Conservation (phyloP, 92 coral and sea anemone species). For the Epizoanthus rinbou region DNA sequence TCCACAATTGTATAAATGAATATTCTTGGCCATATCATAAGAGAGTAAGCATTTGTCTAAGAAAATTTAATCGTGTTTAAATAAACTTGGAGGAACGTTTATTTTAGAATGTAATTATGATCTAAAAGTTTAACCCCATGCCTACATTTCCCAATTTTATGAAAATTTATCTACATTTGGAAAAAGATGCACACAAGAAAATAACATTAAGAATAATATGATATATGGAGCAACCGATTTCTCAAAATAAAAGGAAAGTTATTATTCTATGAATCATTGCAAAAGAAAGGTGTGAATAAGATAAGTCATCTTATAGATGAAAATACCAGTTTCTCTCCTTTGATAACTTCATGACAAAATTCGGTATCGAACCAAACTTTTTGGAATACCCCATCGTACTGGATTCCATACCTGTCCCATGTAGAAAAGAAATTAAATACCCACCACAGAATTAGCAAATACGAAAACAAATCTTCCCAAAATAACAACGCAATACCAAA, state of each 20-base stretch:
- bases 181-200: slow-evolving; percentile 16
- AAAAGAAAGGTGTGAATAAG: background rate
- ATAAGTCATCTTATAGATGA: background rate
- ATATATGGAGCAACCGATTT: slow-evolving; percentile 22
- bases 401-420: slow-evolving; percentile 1
- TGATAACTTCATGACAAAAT: slow-evolving; percentile 4
- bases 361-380: slow-evolving; percentile 10
- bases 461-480: too few species aligned
- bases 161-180: slow-evolving; percentile 27
- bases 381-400: slow-evolving; percentile 12
- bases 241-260: slow-evolving; percentile 6
- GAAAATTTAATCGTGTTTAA: too few species aligned
- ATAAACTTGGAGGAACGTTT: slow-evolving; percentile 12
- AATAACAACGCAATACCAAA: slow-evolving; percentile 3
- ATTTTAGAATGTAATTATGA: slow-evolving; percentile 31
- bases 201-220: background rate
- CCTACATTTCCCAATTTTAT: slow-evolving; percentile 29
- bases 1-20: too few species aligned
- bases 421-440: slow-evolving; percentile 3
- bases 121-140: background rate
- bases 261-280: slow-evolving; percentile 16
- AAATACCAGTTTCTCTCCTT: background rate
- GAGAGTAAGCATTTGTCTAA: too few species aligned
- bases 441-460: background rate
- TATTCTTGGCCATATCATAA: too few species aligned